These are phyloP conservation scores for Elephantulus edwardii DNA, from an alignment of 2,113 vertebrate species.

Conservation along the genomic window DNA sequence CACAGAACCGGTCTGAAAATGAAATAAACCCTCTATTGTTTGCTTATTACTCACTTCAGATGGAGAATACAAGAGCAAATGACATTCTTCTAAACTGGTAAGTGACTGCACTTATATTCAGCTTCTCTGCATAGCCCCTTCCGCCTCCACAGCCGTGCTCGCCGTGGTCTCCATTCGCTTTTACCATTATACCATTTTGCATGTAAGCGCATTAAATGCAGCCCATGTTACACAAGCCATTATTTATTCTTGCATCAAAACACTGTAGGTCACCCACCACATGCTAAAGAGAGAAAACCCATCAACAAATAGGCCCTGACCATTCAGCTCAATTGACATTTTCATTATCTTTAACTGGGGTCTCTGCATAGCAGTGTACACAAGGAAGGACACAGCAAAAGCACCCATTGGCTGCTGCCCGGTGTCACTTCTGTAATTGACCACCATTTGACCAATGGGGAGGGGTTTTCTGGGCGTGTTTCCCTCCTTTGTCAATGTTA, in stretches of 20 bases:
- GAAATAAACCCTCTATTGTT: slow-evolving; percentile 49
- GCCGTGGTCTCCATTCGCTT: slow-evolving; percentile 32
- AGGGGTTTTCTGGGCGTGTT: slow-evolving; percentile 73
- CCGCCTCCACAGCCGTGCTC: neutral
- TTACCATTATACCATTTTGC: slow-evolving; percentile 55
- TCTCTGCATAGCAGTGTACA: slow-evolving; percentile 49
- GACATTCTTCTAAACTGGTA: neutral
- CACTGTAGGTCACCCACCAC: slow-evolving; percentile 63
- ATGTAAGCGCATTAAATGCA: slow-evolving; percentile 66
- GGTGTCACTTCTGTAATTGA: slow-evolving; percentile 71
- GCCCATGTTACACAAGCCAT: slow-evolving; percentile 62
- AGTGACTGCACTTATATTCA: neutral
- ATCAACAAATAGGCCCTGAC: slow-evolving; percentile 70
- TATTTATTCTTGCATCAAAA: slow-evolving; percentile 71
- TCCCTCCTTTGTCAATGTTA: slow-evolving; percentile 82
- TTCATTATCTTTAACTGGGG: slow-evolving; percentile 71
- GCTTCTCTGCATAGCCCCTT: neutral
- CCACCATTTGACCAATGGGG: slow-evolving; percentile 59
- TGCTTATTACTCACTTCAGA: slow-evolving; percentile 46
- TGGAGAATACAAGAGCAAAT: slow-evolving; percentile 25
- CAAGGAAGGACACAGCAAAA: slow-evolving; percentile 7
- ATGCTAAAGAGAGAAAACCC: slow-evolving; percentile 63
- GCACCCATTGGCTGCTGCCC: slow-evolving; percentile 64
- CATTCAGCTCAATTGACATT: slow-evolving; percentile 73
- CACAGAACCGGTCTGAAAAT: slow-evolving; percentile 46